These are phyloP conservation scores for Laticauda colubrina DNA, from an alignment of 2,113 vertebrate species.

Conservation along the genomic window DNA sequence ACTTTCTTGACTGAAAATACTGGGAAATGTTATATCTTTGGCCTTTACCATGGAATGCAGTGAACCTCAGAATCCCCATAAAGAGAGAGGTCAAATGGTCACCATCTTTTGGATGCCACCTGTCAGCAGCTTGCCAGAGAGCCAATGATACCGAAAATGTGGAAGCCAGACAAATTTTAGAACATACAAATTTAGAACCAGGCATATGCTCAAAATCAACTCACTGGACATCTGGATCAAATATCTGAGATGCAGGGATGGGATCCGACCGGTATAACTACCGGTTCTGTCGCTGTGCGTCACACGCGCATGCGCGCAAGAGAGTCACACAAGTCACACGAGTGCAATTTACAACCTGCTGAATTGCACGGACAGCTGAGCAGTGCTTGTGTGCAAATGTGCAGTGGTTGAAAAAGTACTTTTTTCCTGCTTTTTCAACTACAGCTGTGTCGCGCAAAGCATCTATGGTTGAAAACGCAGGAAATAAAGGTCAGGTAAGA, in stretches of 20 bases:
- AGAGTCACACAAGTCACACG: no score
- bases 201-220: neutral
- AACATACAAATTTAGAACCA: constrained; percentile 23
- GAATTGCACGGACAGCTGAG: no score
- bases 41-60: constrained; percentile 47
- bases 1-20: constrained; percentile 33
- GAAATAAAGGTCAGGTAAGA: no score
- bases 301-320: no score
- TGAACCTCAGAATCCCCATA: constrained; percentile 43
- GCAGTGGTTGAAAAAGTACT: no score
- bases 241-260: constrained; percentile 14
- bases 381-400: no score
- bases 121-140: constrained; percentile 31
- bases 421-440: no score
- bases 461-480: no score
- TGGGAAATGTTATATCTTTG: constrained; percentile 34
- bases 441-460: no score
- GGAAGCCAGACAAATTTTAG: constrained; percentile 10
- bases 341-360: no score
- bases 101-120: constrained; percentile 34
- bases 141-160: constrained; percentile 43
- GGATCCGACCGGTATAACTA: no score
- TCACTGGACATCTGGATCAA: constrained; percentile 15
- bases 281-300: no score
- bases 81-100: constrained; percentile 43